A percentile compares a stretch with the other conserved stretches of the same genome.
Evolutionary conservation across 2,797 vertebrate species (phyloP).

Genomic region (Melanotaenia nigrans): DNA sequence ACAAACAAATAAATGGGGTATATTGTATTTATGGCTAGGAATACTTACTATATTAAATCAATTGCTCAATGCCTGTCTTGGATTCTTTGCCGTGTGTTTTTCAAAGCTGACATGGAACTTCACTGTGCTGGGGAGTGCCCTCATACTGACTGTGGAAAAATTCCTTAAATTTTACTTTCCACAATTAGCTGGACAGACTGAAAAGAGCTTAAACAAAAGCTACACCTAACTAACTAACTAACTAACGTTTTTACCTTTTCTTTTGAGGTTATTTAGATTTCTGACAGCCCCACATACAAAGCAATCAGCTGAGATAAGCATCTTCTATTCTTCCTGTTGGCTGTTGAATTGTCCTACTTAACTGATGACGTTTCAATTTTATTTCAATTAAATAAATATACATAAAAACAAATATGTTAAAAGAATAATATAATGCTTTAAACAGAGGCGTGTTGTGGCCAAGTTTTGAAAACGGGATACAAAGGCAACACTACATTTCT

Average conservation of each 20-base stretch:
- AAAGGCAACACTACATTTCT: neutral
- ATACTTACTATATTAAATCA: slow-evolving; percentile 62
- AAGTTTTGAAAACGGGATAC: slow-evolving; percentile 17
- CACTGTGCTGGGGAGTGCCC: slow-evolving; percentile 58
- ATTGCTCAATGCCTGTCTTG: slow-evolving; percentile 56
- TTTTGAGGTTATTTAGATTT: slow-evolving; percentile 24
- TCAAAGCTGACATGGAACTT: slow-evolving; percentile 55
- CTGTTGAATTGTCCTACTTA: slow-evolving; percentile 11
- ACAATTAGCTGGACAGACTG: slow-evolving; percentile 38
- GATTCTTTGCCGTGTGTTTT: slow-evolving; percentile 49
- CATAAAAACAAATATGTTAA: slow-evolving; percentile 21
- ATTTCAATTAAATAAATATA: slow-evolving; percentile 15
- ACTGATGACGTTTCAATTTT: neutral
- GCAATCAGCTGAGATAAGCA: slow-evolving; percentile 12
- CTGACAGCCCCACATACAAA: slow-evolving; percentile 10
- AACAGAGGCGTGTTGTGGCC: neutral
- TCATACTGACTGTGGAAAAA: slow-evolving; percentile 53
- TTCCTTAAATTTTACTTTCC: slow-evolving; percentile 57
- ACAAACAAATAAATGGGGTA: slow-evolving; percentile 61
- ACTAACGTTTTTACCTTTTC: no score
- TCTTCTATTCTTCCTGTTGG: slow-evolving; percentile 4
- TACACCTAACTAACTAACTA: neutral
- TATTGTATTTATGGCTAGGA: slow-evolving; percentile 60
- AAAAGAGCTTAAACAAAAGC: slow-evolving; percentile 37
- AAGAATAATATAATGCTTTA: neutral